Base-by-base conservation (phyloP, 2,888 invertebrate genomes). In the Phalera bucephala region DNA sequence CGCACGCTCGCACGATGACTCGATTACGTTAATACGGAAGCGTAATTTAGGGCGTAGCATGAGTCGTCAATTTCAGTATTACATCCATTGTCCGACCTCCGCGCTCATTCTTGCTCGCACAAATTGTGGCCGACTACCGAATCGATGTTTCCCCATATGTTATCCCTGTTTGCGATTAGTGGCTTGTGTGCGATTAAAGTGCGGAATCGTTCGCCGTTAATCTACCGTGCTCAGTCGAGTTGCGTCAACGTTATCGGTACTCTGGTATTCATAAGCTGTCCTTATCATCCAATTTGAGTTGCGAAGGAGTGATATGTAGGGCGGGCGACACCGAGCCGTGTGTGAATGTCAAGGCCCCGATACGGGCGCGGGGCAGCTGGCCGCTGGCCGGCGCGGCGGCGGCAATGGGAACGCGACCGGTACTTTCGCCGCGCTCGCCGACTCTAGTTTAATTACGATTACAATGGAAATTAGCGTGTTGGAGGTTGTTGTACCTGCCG, bases 11-110 rank as follows among this genome's bases (percentile, higher is more conserved):
- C 50, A 45, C 47, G 52, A 48, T 52, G 53, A 52, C 50, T 48
- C 37, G 11, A 42, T 31, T 26, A 36, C 46, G 59, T 60, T 80
- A 77, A 75, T 76, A 64, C 75, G 81, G 80, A 81, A 75, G 66
- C 54, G 60, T 64, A 64, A 81, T 80, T 77, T 71, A 65, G 77
- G 70, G 45, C 73, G 51, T 34, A 31, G 37, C 33, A 38, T 37
- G 44, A 46, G 45, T 58, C 37, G 45, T 40, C 45, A 49, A 54
- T 55, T 62, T 63, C 54, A 43, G 40, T 38, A 35, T 39, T 46
- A 23, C 33, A 26, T 29, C 39, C 35, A 29, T 29, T 33, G 32
- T 26, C 27, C 15, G 10, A 7, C 34, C 25, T 9, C 26, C 15
- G 21, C n/a, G 17, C 19, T 22, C 19, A 12, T 31, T 27, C 12